Percentiles rank a stretch among this genome's conserved stretches.
phyloP scores from a whole-genome alignment of 2,797 vertebrate species.

The Oceanodroma leucorhoa region DNA sequence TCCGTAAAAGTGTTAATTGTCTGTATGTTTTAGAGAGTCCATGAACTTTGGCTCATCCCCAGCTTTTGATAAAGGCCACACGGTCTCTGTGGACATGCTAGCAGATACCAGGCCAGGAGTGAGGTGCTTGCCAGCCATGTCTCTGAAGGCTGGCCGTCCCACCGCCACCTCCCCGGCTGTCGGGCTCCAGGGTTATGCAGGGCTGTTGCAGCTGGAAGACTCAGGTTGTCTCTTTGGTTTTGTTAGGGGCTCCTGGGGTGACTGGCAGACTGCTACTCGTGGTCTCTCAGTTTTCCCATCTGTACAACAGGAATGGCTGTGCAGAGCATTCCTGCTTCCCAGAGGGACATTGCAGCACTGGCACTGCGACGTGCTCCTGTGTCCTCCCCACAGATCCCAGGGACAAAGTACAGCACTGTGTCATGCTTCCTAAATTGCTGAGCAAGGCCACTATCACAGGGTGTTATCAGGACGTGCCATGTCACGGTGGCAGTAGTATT shows the following conservation, averaged over 20 bases:
- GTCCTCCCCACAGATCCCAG: background rate
- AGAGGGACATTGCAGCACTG: background rate
- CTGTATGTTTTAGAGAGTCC: background rate
- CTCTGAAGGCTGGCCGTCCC: background rate
- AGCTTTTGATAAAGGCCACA: background rate
- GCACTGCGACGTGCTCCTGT: rapidly evolving
- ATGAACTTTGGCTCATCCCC: background rate
- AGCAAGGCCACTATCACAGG: background rate
- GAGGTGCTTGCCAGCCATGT: background rate
- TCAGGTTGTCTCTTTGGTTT: background rate
- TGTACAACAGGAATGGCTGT: background rate
- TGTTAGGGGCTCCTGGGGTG: background rate
- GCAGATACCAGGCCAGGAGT: background rate
- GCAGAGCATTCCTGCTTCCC: background rate
- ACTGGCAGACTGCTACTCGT: background rate
- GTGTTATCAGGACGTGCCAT: rapidly evolving
- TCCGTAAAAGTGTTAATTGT: background rate
- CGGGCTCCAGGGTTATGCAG: background rate
- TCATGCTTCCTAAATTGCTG: background rate
- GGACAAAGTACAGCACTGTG: no score
- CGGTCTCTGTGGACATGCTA: background rate
- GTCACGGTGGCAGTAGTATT: no score
- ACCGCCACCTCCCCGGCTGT: rapidly evolving
- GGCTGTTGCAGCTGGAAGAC: background rate
- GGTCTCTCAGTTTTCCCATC: background rate